These are phyloP conservation scores for Trisateles emortualis DNA, from an alignment of 2,888 invertebrate species.

Conservation along the genomic window DNA sequence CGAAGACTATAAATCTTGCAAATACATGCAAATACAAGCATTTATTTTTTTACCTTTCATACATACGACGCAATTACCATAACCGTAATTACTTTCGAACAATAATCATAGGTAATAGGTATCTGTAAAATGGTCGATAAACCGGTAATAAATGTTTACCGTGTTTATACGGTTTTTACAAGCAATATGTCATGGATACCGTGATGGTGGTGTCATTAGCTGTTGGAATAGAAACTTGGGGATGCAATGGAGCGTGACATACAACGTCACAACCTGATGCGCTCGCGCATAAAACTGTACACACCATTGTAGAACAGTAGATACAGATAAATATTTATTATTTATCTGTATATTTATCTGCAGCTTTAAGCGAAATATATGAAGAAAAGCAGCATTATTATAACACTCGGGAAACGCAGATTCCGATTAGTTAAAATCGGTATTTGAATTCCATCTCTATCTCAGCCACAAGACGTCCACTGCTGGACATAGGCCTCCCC, in stretches of 20 bases:
- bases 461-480: too few relatives aligned
- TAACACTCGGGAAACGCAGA: too few relatives aligned
- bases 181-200: conserved; percentile 33
- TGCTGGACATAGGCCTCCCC: too few relatives aligned
- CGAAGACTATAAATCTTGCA: not conserved
- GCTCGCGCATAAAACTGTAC: conserved; percentile 45
- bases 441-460: too few relatives aligned
- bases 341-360: too few relatives aligned
- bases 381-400: too few relatives aligned
- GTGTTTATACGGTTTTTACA: conserved; percentile 5
- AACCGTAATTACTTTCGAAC: not conserved
- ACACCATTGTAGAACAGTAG: conserved; percentile 27
- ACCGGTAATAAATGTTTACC: not conserved
- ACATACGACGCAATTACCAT: not conserved
- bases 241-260: conserved; percentile 72
- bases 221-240: conserved; percentile 75
- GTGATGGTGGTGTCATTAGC: conserved; percentile 61
- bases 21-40: not conserved
- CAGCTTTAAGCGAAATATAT: not conserved
- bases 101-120: not conserved
- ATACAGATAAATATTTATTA: not conserved
- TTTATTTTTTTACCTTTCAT: not conserved
- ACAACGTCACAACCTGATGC: conserved; percentile 61
- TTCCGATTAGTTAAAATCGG: too few relatives aligned
- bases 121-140: not conserved